Percentiles rank a stretch among this genome's conserved stretches.
phyloP scores from a whole-genome alignment of 2,888 invertebrate genomes.

The Hydroisotoma schaefferi region DNA sequence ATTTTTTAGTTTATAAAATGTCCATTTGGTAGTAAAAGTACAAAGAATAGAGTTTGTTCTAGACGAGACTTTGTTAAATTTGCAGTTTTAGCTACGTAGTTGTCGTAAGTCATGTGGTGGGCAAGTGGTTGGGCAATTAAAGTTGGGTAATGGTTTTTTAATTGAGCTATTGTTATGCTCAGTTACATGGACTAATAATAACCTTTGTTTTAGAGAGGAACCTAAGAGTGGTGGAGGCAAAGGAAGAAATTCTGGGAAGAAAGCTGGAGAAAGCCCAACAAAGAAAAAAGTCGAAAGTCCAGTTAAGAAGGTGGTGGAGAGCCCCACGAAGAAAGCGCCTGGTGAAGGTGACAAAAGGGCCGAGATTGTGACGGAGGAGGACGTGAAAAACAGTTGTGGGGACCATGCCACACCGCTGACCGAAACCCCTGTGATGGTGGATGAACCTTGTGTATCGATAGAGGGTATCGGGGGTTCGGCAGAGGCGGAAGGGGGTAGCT shows the following conservation, averaged over 20 bases:
- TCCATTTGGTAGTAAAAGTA: no score
- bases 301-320: neutral
- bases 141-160: neutral
- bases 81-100: no score
- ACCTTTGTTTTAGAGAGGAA: neutral
- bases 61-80: no score
- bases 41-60: no score
- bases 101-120: no score
- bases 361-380: neutral
- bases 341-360: neutral
- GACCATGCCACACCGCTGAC: neutral
- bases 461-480: neutral
- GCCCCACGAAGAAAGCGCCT: neutral
- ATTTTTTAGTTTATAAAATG: no score
- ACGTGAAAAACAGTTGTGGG: neutral
- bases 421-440: neutral
- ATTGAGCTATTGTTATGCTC: no score
- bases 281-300: conserved; percentile 1
- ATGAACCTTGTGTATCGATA: conserved; percentile 16
- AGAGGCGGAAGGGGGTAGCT: neutral
- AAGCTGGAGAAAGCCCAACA: neutral
- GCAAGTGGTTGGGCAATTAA: no score
- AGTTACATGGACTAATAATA: no score
- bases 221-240: neutral
- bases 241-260: neutral